phyloP scores from a whole-genome alignment of 2,797 vertebrate species.

The Pipistrellus pipistrellus region DNA sequence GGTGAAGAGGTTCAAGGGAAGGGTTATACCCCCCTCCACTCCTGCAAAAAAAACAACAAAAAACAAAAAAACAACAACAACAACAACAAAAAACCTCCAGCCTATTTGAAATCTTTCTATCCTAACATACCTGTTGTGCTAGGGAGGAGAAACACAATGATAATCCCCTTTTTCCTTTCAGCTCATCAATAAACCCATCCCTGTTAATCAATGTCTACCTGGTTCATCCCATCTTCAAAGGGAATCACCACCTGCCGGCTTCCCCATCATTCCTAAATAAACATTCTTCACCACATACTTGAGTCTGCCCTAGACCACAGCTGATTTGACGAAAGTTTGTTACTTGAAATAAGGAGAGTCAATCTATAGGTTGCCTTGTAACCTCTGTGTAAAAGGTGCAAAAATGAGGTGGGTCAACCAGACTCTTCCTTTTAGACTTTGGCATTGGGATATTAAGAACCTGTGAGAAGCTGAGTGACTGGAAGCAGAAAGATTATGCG shows the following conservation, averaged over 20 bases:
- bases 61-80: no score
- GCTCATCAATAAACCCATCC: rapidly evolving
- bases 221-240: not conserved
- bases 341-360: not conserved
- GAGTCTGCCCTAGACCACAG: not conserved
- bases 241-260: not conserved
- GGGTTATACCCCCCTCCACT: rapidly evolving
- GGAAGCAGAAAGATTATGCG: not conserved
- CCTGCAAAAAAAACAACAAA: no score
- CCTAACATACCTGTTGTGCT: not conserved
- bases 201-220: not conserved
- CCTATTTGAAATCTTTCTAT: not conserved
- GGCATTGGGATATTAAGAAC: not conserved
- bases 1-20: not conserved
- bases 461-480: not conserved
- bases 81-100: not conserved
- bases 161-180: not conserved
- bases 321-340: not conserved
- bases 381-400: not conserved
- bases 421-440: not conserved
- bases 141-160: not conserved
- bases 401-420: not conserved
- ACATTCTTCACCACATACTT: not conserved
- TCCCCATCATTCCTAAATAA: not conserved
- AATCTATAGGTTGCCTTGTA: not conserved